These are phyloP conservation scores for Macrophya alboannulata DNA, from an alignment of 2,888 invertebrate genomes.

Conservation along the genomic window DNA sequence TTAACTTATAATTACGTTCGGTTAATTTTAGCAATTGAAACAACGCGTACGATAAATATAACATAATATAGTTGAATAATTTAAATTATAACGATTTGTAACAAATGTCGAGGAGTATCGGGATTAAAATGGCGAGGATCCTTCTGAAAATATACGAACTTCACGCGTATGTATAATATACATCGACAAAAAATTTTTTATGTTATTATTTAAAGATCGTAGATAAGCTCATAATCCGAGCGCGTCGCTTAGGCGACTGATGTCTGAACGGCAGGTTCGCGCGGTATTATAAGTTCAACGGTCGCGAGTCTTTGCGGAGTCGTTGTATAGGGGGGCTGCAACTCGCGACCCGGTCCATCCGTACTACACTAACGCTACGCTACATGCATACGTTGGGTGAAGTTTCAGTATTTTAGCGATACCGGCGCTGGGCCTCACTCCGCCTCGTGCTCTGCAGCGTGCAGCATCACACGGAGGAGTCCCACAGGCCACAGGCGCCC, in stretches of 20 bases:
- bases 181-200: not conserved
- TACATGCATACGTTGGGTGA: not conserved
- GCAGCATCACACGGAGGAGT: conserved; percentile 43
- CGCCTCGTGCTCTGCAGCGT: conserved; percentile 47
- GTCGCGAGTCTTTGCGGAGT: conserved; percentile 35
- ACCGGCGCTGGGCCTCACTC: conserved; percentile 41
- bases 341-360: conserved; percentile 4
- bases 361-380: not conserved
- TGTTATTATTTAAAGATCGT: not conserved
- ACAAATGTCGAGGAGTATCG: not conserved
- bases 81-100: not conserved
- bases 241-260: conserved; percentile 22
- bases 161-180: not conserved
- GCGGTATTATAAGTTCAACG: conserved; percentile 33
- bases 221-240: conserved; percentile 5
- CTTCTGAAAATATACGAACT: too few relatives aligned
- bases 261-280: conserved; percentile 34
- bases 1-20: not conserved
- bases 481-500: not conserved
- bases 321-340: conserved; percentile 21
- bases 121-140: too few relatives aligned
- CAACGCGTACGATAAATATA: too few relatives aligned
- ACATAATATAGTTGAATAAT: not conserved
- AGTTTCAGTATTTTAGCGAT: conserved; percentile 40
- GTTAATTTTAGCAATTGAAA: not conserved